Evolutionary conservation across 2,113 vertebrate genomes (phyloP).

Genomic region (Ceuthmochares aereus): DNA sequence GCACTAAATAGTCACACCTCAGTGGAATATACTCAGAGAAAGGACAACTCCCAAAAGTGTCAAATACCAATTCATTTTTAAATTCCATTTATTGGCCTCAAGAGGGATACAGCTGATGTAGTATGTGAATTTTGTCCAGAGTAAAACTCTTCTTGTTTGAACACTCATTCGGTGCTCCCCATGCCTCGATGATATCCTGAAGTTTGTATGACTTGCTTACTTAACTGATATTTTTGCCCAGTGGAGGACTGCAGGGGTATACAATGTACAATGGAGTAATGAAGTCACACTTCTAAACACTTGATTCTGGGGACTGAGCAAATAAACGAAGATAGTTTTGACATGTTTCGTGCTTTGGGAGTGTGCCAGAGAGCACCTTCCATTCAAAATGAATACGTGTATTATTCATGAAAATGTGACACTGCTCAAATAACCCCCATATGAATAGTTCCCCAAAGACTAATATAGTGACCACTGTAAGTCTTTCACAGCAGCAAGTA

Average conservation of each 20-base stretch:
- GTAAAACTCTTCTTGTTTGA: not conserved
- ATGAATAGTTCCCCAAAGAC: not conserved
- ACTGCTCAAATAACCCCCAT: not conserved
- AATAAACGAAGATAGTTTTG: constrained; percentile 1
- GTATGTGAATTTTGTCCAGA: not conserved
- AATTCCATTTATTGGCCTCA: not conserved
- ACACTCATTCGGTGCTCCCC: not conserved
- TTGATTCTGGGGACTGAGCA: not conserved
- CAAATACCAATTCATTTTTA: not conserved
- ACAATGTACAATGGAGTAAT: not conserved
- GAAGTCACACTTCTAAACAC: not conserved
- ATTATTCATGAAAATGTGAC: constrained; percentile 18
- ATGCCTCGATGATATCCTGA: not conserved
- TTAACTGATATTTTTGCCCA: not conserved
- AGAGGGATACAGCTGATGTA: not conserved
- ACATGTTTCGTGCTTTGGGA: not conserved
- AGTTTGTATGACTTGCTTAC: not conserved
- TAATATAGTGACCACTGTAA: not conserved
- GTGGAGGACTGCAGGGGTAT: not conserved
- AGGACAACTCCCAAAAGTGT: not conserved
- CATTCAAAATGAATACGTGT: constrained; percentile 2
- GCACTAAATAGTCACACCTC: not conserved
- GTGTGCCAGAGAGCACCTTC: not conserved
- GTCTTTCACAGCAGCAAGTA: not conserved
- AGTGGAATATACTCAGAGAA: not conserved